Evolutionary conservation across 2,888 invertebrate species (phyloP).

Genomic region (Portevinia maculata): DNA sequence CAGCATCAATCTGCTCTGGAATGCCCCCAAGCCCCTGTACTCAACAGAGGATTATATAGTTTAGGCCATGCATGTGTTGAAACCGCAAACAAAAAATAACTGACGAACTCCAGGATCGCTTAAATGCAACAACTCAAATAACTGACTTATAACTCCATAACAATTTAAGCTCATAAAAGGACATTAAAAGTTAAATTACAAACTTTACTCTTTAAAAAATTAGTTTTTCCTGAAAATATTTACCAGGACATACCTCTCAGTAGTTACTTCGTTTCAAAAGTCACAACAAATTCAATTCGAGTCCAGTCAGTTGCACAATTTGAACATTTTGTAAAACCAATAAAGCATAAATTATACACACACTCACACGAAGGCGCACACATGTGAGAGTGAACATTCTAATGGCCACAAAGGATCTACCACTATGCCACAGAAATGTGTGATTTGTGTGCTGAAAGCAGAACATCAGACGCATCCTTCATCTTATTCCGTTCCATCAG

Average conservation of each 20-base stretch:
- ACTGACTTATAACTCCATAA: too few species aligned
- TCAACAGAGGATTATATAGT: too few species aligned
- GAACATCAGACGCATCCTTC: slow-evolving; percentile 46
- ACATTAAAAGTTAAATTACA: too few species aligned
- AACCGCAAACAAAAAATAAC: too few species aligned
- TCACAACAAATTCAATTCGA: slow-evolving; percentile 67
- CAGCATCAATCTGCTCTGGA: too few species aligned
- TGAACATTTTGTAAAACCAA: slow-evolving; percentile 70
- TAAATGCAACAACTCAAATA: too few species aligned
- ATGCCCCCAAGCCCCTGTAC: too few species aligned
- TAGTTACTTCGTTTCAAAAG: slow-evolving; percentile 32
- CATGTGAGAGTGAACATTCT: slow-evolving; percentile 11
- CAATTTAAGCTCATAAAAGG: too few species aligned
- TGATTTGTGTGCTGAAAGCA: slow-evolving; percentile 70
- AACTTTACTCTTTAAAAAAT: background rate
- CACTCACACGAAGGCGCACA: background rate
- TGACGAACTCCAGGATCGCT: too few species aligned
- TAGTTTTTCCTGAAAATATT: background rate
- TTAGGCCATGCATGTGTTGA: too few species aligned
- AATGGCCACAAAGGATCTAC: slow-evolving; percentile 61
- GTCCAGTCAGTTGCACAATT: slow-evolving; percentile 71
- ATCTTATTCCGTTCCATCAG: slow-evolving; percentile 58
- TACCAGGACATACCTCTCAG: background rate
- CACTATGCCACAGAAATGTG: slow-evolving; percentile 58
- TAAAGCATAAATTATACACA: slow-evolving; percentile 66